Evolutionary conservation across 2,797 vertebrate genomes (phyloP).

Genomic region (Diglossa cyanea): DNA sequence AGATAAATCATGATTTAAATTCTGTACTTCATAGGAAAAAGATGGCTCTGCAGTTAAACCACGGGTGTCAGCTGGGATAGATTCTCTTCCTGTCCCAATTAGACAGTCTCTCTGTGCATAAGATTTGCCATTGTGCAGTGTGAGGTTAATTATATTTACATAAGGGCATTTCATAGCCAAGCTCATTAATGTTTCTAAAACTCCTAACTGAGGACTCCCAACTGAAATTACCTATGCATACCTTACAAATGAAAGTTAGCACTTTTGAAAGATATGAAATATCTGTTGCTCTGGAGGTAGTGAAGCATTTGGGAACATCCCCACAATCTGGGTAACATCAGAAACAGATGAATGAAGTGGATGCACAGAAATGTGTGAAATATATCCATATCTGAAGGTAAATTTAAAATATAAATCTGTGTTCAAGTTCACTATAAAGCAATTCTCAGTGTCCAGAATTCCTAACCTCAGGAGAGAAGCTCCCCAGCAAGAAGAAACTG

Average conservation of each 20-base stretch:
- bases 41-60: neutral
- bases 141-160: slow-evolving; percentile 5
- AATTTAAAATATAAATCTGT: neutral
- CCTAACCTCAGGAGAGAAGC: neutral
- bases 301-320: neutral
- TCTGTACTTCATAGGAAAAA: neutral
- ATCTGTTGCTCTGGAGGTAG: neutral
- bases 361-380: neutral
- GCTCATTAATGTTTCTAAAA: neutral
- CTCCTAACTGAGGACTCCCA: neutral
- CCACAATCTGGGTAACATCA: neutral
- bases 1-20: slow-evolving; percentile 12
- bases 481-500: neutral
- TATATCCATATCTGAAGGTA: neutral
- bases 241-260: neutral
- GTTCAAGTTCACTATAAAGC: neutral
- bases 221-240: neutral
- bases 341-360: neutral
- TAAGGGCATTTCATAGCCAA: neutral
- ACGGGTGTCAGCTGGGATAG: neutral
- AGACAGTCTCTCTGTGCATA: neutral
- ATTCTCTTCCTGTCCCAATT: neutral
- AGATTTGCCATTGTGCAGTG: neutral
- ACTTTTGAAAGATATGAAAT: neutral
- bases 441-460: neutral